Base-by-base conservation (phyloP, 2,888 invertebrate species). In the Cacoxenus indagator region DNA sequence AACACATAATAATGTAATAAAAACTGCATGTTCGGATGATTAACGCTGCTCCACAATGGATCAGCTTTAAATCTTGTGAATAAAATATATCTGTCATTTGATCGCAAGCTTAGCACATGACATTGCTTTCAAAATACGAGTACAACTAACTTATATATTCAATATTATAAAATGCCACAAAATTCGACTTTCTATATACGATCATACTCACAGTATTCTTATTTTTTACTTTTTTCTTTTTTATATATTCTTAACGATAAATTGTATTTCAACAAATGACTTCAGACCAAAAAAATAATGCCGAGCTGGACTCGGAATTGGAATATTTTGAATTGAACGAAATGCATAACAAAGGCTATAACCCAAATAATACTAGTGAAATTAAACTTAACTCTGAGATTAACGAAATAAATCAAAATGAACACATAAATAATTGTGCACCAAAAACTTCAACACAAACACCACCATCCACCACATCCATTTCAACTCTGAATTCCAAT, bases 251-350 rank as follows among this genome's bases (percentile, higher is more conserved):
- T 19, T 59, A 65, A 65, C 19, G 14, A 64, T 37, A 68, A 54
- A 66, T 54, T 62, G 24, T 70, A 72, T 76, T 82, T 76, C 80
- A 68, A 81, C 75, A 77, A 84, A 75, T 75, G 75, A 83, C 76
- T 75, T 80, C 84, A 81, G 83, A 84, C 76, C 76, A 81, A 83
- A 77, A 81, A 77, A 75, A 84, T 86, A 77, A 85, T 86, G 85
- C 85, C 85, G 87, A 88, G 84, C 84, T 85, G 85, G 86, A 87
- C 80, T 81, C 80, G 85, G 83, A 83, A 84, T 86, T 86, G 86
- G 85, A 85, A 76, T 78, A 80, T 85, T 83, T 81, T 82, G 84
- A 83, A 83, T 80, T 84, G 85, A 86, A 82, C 85, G 84, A 83
- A 82, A 77, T 70, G 74, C 68, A 70, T 69, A 74, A 73, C 65